Base-by-base conservation (phyloP, 2,888 invertebrate genomes). In the Therioaphis trifolii region DNA sequence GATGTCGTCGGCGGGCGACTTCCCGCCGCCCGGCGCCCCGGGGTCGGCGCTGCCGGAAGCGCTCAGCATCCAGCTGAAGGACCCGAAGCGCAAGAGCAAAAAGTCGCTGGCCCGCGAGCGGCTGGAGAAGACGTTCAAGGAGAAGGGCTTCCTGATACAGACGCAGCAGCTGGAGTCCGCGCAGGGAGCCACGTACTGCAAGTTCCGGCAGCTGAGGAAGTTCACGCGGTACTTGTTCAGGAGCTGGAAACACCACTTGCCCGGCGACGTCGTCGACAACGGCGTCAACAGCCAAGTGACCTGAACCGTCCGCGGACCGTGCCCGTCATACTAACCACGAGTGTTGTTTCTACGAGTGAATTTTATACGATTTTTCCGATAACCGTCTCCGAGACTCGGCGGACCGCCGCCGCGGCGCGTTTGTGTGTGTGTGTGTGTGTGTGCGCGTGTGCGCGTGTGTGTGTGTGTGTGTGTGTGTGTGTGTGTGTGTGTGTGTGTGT, bases 161-260 rank as follows among this genome's bases (percentile, higher is more conserved):
- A 97, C 96, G 0, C 96, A 97, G 88, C 96, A 97, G 88, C 89
- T 96, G 76, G 96, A 96, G 88, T 96, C 96, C 0, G 96, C 96
- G 0, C 96, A 97, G 88, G 96, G 96, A 0, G 96, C 96, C 0
- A 96, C 96, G 0, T 97, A 96, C 87, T 97, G 97, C 89, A 97
- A 97, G 88, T 97, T 97, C 88, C 90, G 96, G 71, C 96, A 97
- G 88, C 89, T 97, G 40, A 91, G 96, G 86, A 97, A 97, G 88
- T 96, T 97, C 88, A 97, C 97, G 0, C 91, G 96, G 77, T 97
- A 97, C 88, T 90, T 97, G 85, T 96, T 96, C 87, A 91, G 96
- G 87, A 96, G 96, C 88, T 97, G 96, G 96, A 96, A 96, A 89
- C 96, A 96, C 88, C 96, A 97, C 88, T 90, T 97, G 55, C 96